Evolutionary conservation across 2,113 vertebrate genomes (phyloP).

Genomic region (Tapirus terrestris): DNA sequence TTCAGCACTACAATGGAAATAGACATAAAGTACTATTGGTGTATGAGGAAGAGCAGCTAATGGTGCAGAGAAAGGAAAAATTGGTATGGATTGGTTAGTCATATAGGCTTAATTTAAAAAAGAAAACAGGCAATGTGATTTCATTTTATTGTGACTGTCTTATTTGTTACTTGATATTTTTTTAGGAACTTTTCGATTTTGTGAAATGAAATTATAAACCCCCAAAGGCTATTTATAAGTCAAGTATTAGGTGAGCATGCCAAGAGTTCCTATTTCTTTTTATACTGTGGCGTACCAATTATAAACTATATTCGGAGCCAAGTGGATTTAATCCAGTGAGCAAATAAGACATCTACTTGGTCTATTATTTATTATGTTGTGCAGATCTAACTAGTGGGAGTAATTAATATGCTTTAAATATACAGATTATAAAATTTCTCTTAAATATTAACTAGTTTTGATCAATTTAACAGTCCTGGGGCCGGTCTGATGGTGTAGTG

Average conservation of each 20-base stretch:
- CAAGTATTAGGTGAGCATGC: background rate
- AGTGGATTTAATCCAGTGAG: background rate
- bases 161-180: background rate
- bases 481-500: too few species aligned
- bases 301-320: conserved; percentile 34
- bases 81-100: background rate
- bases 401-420: conserved; percentile 33
- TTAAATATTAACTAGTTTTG: conserved; percentile 20
- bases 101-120: background rate
- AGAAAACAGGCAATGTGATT: background rate
- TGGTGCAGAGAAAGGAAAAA: background rate
- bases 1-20: background rate
- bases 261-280: background rate
- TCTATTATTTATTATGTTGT: background rate
- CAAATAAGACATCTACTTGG: background rate
- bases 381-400: background rate
- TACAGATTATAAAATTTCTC: background rate
- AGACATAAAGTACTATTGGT: background rate
- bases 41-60: background rate
- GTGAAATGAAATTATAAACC: background rate
- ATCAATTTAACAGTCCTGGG: background rate
- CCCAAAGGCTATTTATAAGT: conserved; percentile 11
- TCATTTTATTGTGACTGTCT: background rate
- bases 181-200: conserved; percentile 34
- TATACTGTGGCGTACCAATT: background rate